These are phyloP conservation scores for Dysdera silvatica DNA, from an alignment of 1,140 invertebrate species.

Conservation along the genomic window DNA sequence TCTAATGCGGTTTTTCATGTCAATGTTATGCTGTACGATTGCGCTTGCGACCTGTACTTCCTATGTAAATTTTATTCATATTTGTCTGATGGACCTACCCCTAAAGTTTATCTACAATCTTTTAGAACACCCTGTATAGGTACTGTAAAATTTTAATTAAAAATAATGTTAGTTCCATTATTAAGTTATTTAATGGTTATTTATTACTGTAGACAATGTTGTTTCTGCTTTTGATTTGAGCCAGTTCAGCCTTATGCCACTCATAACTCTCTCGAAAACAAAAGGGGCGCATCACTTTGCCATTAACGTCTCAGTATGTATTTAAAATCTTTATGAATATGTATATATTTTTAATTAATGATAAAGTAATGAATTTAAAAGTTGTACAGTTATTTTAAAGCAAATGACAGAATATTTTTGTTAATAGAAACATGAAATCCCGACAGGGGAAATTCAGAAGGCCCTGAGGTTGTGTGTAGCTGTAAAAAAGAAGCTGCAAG, in stretches of 20 bases:
- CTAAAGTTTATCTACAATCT: too few relatives aligned
- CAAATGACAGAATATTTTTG: too few relatives aligned
- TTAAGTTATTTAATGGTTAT: slow-evolving; percentile 56
- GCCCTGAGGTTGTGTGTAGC: slow-evolving; percentile 77
- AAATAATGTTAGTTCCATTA: slow-evolving; percentile 63
- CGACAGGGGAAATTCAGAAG: slow-evolving; percentile 62
- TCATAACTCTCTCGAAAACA: slow-evolving; percentile 55
- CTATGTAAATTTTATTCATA: too few relatives aligned
- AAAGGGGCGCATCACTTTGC: slow-evolving; percentile 82
- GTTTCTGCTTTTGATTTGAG: slow-evolving; percentile 25
- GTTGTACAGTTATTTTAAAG: too few relatives aligned
- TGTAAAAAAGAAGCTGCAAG: slow-evolving; percentile 66
- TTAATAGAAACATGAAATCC: slow-evolving; percentile 50
- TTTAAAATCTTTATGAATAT: neutral
- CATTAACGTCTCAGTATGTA: slow-evolving; percentile 54
- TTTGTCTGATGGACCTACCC: too few relatives aligned
- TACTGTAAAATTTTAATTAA: slow-evolving; percentile 77
- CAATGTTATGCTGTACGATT: too few relatives aligned
- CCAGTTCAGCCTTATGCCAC: slow-evolving; percentile 6
- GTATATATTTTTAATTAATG: neutral
- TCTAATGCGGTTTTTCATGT: too few relatives aligned
- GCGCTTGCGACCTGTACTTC: too few relatives aligned
- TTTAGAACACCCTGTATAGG: too few relatives aligned
- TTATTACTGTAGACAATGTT: neutral
- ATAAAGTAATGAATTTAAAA: neutral